Evolutionary conservation across 2,113 vertebrate species (phyloP).

Genomic region (Phycodurus eques): DNA sequence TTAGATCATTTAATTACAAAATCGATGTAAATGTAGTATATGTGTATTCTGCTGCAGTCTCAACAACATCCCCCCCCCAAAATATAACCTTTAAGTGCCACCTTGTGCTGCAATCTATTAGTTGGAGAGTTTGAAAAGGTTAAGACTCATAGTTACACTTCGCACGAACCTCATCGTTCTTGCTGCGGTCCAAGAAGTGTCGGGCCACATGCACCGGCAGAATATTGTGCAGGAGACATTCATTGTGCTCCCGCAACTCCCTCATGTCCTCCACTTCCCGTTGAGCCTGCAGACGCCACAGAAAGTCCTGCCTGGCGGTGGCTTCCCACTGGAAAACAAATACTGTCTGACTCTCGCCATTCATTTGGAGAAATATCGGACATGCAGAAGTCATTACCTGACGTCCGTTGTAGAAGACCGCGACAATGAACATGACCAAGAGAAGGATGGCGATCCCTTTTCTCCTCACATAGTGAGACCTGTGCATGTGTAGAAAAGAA

Average conservation of each 20-base stretch:
- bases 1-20: too few relatives aligned
- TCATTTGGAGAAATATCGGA: not conserved
- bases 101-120: too few relatives aligned
- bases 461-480: conserved; percentile 87
- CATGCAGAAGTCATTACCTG: conserved; percentile 72
- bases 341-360: too few relatives aligned
- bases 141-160: too few relatives aligned
- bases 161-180: conserved; percentile 83
- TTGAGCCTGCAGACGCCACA: conserved; percentile 94
- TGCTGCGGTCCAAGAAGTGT: conserved; percentile 91
- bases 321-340: conserved; percentile 84
- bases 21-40: too few relatives aligned
- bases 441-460: conserved; percentile 88
- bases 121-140: too few relatives aligned
- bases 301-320: conserved; percentile 90
- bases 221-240: conserved; percentile 92
- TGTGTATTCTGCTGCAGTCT: too few relatives aligned
- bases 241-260: conserved; percentile 90
- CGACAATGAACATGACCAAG: conserved; percentile 91
- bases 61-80: too few relatives aligned
- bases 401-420: conserved; percentile 91
- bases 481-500: conserved; percentile 39
- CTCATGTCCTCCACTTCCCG: conserved; percentile 97
- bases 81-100: too few relatives aligned
- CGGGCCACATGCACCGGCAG: conserved; percentile 88